phyloP scores from a whole-genome alignment of 2,113 vertebrate genomes.

The Cololabis saira region DNA sequence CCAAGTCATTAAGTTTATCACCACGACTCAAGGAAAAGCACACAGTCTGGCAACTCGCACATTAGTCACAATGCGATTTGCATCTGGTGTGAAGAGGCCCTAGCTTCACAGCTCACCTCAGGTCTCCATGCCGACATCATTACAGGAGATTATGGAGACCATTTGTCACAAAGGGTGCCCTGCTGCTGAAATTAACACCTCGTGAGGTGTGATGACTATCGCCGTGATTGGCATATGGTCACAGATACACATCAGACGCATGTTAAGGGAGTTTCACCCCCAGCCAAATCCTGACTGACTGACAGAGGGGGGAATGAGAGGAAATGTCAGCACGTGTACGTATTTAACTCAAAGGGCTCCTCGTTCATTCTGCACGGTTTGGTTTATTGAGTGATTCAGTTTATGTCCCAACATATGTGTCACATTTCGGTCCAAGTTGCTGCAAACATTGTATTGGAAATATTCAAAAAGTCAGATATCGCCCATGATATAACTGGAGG shows the following conservation, averaged over 20 bases:
- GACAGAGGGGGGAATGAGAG: conserved; percentile 10
- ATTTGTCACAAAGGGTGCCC: conserved; percentile 72
- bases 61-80: conserved; percentile 49
- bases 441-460: neutral
- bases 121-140: conserved; percentile 45
- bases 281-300: conserved; percentile 7
- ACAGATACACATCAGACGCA: conserved; percentile 21
- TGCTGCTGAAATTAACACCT: conserved; percentile 59
- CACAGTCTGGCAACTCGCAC: conserved; percentile 48
- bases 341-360: conserved; percentile 2
- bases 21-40: conserved; percentile 46
- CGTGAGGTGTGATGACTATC: conserved; percentile 38
- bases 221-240: conserved; percentile 50
- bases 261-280: neutral
- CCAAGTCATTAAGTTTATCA: conserved; percentile 63
- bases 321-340: conserved; percentile 15
- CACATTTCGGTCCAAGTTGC: conserved; percentile 15
- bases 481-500: conserved; percentile 6
- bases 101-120: conserved; percentile 44
- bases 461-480: conserved; percentile 3
- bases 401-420: neutral
- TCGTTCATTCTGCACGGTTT: neutral
- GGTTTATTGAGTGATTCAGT: conserved; percentile 9
- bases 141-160: conserved; percentile 57
- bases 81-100: conserved; percentile 52